These are phyloP conservation scores for Popillia japonica DNA, from an alignment of 1,140 invertebrate species.

Conservation along the genomic window DNA sequence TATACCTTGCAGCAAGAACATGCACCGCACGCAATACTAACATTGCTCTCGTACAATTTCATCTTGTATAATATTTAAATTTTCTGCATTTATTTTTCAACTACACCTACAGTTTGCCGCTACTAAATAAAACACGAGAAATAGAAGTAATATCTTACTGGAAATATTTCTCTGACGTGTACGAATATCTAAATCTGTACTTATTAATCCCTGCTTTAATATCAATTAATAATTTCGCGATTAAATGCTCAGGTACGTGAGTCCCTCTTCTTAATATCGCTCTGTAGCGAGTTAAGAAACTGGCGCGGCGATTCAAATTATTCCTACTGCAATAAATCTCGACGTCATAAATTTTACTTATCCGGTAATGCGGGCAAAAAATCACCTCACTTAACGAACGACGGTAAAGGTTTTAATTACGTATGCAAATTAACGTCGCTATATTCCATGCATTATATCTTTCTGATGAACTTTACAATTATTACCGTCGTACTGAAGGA, in stretches of 20 bases:
- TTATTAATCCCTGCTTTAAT: conserved; percentile 24
- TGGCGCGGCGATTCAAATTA: conserved; percentile 6
- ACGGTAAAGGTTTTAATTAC: conserved; percentile 27
- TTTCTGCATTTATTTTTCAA: not conserved
- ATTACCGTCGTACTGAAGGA: not conserved
- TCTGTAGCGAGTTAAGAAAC: not conserved
- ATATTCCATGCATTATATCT: not conserved
- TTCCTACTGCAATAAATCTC: conserved; percentile 2
- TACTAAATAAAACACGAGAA: not conserved
- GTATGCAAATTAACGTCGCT: conserved; percentile 1
- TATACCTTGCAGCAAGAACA: not conserved
- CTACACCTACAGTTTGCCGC: not conserved
- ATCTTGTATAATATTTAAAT: conserved; percentile 5
- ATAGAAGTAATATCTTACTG: conserved; percentile 21
- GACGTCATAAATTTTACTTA: conserved; percentile 24
- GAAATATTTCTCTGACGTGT: not conserved
- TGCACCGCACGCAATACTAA: not conserved
- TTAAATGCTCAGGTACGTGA: not conserved
- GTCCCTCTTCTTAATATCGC: not conserved
- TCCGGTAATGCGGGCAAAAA: conserved; percentile 31
- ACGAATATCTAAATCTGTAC: conserved; percentile 15
- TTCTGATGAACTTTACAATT: not conserved
- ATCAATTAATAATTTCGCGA: conserved; percentile 8
- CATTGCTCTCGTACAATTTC: not conserved
- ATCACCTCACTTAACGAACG: not conserved